These are phyloP conservation scores for Gastrophysa polygoni DNA, from an alignment of 2,888 invertebrate genomes.

Conservation along the genomic window DNA sequence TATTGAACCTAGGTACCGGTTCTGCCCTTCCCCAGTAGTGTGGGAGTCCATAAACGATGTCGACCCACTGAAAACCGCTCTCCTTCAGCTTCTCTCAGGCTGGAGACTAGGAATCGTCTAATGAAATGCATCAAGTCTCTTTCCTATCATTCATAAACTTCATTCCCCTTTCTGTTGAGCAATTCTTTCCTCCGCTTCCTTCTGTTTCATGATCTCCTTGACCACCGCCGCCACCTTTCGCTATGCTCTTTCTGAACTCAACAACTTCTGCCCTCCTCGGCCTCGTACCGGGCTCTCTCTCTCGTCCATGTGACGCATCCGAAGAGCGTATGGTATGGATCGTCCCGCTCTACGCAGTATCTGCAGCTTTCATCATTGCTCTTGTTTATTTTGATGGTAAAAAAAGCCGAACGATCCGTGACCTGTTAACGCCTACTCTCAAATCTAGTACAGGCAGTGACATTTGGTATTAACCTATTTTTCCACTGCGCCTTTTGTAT, in stretches of 20 bases:
- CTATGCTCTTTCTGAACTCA: neutral
- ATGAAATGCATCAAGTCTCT: neutral
- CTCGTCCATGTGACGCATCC: neutral
- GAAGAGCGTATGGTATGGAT: neutral
- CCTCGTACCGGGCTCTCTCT: neutral
- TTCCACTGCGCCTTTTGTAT: constrained; percentile 14
- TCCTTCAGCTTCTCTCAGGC: neutral
- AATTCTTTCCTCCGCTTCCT: neutral
- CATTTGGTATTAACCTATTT: constrained; percentile 12
- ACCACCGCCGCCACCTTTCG: neutral
- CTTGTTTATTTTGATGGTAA: neutral
- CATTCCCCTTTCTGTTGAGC: neutral
- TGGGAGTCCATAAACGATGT: no score
- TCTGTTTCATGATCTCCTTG: neutral
- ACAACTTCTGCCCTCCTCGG: neutral
- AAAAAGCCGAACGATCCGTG: constrained; percentile 1
- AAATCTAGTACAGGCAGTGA: neutral
- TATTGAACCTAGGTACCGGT: no score
- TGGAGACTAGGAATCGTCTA: no score
- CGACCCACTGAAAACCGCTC: no score
- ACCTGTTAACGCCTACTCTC: neutral
- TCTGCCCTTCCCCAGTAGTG: no score
- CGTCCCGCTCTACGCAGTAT: neutral
- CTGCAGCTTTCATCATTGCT: neutral
- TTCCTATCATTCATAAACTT: neutral